Base-by-base conservation (phyloP, 2,113 vertebrate species). In the Rhinoderma darwinii region DNA sequence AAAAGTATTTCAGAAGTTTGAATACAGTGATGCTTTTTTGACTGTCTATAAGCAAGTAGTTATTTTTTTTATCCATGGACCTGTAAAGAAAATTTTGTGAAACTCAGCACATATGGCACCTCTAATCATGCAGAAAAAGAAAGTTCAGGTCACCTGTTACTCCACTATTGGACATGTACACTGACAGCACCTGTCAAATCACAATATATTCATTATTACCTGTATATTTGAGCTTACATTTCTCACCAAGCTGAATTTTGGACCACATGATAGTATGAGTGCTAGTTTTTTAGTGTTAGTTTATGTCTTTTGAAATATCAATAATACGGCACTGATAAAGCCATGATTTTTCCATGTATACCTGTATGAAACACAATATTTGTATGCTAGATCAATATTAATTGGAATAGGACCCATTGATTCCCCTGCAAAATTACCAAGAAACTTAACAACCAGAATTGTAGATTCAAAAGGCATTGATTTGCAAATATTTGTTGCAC, bases 221-320 rank as follows among this genome's bases (percentile, higher is more conserved):
- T 43, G 72, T 74, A 74, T 74, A 74, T 76, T 17, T 76, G 12
- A 70, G 66, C 32, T 70, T 37, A 70, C 66, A 70, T 70, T 37
- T 37, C 32, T 70, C 32, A 20, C 17, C 32, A 20, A 70, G 30
- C 27, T 25, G 30, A 35, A 27, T 27, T 61, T 66, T 66, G 61
- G 61, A 70, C 32, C 32, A 37, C 17, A n/a, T n/a, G n/a, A n/a
- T n/a, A n/a, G n/a, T 47, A 9, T 4, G 3, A 20, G 32, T 7
- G 30, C 1, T 68, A 18, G 12, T 2, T 12, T 47, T 30, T 70
- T 0, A 70, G 17, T 70, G 17, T 22, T 70, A 10, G 4, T 10
- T 59, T 59, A 59, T 59, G 30, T 66, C 5, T 32, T 66, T 15
- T 66, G 27, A 66, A 5, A 27, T 1, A 35, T 35, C 14, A 63